Evolutionary conservation across 2,888 invertebrate genomes (phyloP).

Genomic region (Phalera bucephala): DNA sequence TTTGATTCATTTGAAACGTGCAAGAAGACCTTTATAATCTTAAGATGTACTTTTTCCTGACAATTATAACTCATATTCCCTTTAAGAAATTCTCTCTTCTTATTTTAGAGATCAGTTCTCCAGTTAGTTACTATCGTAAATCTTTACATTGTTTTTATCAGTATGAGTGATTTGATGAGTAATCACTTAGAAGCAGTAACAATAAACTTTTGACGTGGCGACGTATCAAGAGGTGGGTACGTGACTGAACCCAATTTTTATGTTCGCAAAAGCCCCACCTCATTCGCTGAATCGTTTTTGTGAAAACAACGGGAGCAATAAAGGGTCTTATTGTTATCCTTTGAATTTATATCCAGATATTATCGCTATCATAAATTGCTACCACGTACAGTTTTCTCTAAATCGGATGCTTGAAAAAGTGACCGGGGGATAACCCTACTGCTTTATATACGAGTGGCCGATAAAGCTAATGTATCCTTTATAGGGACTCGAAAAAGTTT

Average conservation of each 20-base stretch:
- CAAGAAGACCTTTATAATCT: too few species aligned
- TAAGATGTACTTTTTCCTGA: too few species aligned
- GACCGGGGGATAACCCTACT: conserved; percentile 54
- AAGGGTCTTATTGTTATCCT: conserved; percentile 81
- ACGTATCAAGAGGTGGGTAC: conserved; percentile 65
- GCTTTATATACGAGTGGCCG: conserved; percentile 43
- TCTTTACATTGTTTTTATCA: too few species aligned
- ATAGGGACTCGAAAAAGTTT: conserved; percentile 21
- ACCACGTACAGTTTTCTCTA: conserved; percentile 65
- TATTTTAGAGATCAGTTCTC: too few species aligned
- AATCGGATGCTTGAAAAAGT: conserved; percentile 67
- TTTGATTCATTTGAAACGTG: too few species aligned
- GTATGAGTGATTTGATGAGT: conserved; percentile 7
- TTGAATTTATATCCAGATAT: conserved; percentile 81
- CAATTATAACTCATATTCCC: too few species aligned
- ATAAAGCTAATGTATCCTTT: conserved; percentile 45
- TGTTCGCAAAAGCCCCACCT: conserved; percentile 64
- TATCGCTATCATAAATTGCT: conserved; percentile 77
- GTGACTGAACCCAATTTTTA: conserved; percentile 70
- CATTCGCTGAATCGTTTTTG: conserved; percentile 72
- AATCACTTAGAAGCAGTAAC: conserved; percentile 39
- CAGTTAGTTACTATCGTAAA: too few species aligned
- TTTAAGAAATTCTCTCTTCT: too few species aligned
- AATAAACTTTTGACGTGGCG: conserved; percentile 57
- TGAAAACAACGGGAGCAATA: conserved; percentile 78